phyloP scores from a whole-genome alignment of 2,113 vertebrate species.

The Hymenochirus boettgeri region DNA sequence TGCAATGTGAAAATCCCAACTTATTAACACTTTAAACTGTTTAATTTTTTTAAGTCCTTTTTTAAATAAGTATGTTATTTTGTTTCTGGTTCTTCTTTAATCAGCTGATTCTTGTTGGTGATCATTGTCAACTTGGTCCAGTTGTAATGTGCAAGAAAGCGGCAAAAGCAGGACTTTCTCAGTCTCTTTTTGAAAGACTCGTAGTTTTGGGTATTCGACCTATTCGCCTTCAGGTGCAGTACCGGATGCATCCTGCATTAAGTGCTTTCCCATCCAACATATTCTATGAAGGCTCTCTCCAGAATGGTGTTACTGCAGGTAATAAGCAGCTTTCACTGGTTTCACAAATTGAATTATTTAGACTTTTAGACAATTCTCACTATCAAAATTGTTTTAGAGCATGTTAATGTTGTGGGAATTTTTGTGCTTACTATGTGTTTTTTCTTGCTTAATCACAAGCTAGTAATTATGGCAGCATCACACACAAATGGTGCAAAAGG shows the following conservation, averaged over 20 bases:
- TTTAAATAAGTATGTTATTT: no score
- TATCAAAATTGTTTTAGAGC: no score
- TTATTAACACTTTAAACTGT: no score
- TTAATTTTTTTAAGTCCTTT: no score
- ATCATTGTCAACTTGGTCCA: conserved; percentile 95
- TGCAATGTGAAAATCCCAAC: no score
- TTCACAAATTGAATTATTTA: no score
- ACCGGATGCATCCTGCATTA: conserved; percentile 95
- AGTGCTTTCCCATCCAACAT: conserved; percentile 98
- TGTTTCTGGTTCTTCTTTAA: no score
- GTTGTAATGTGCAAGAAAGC: conserved; percentile 99
- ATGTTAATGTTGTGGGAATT: no score
- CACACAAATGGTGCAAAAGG: fast-evolving
- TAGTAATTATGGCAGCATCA: no score
- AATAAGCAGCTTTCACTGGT: background rate
- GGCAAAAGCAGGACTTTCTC: conserved; percentile 90
- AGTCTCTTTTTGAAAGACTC: conserved; percentile 89
- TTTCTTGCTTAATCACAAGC: background rate
- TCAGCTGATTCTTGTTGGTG: conserved; percentile 93
- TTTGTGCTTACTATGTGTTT: no score
- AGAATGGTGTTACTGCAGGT: conserved; percentile 96
- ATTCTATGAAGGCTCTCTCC: conserved; percentile 95
- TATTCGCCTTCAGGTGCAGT: conserved; percentile 95
- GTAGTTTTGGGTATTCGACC: conserved; percentile 97
- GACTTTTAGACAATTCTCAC: background rate